Evolutionary conservation across 2,113 vertebrate genomes (phyloP), one percentile per base, ranked within the genome.

Genomic region (Steatornis caripensis): DNA sequence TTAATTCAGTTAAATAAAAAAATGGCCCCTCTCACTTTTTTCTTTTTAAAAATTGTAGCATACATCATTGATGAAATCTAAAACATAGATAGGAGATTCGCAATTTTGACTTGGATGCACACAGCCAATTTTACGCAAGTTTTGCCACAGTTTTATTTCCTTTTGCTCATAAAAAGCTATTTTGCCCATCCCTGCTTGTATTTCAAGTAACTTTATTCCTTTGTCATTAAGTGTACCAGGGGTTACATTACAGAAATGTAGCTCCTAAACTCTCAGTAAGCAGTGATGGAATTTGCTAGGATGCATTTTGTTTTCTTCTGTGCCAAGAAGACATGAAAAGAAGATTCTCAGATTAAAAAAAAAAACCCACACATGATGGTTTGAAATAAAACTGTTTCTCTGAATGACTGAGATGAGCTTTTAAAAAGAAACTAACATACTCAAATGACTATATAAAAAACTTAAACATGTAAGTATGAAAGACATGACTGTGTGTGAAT

Each of bases 21-120:
- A 57, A 58, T 24, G 7, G 9, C 3, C 11, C 5, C 4, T 3
- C 6, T 1, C 1, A 7, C 3, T 15, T 22, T 30, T 54, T 87
- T 11, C 3, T 13, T 83, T 72, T 65, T n/a, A 34, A 23, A 49
- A 75, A 32, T 34, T 64, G 23, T 37, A 66, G 24, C 26, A 60
- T 55, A 30, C 8, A 39, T 49, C 6, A 51, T 2, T 46, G 46
- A 60, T 55, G 12, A 93, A 89, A 53, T 39, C 68, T 4, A 69
- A 86, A 72, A 39, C 20, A 51, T 0, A 66, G 7, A 30, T 3
- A 61, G 27, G 58, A 84, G 41, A 76, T 85, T 18, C 64, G 11
- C 19, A 65, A 14, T 75, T 64, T 87, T 84, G 37, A 62, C 65
- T 82, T 51, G 39, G 19, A 85, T 51, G 21, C 30, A 79, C 7